Conservation (phyloP, 2,797 vertebrate genomes). For the Fistularia tabacaria region DNA sequence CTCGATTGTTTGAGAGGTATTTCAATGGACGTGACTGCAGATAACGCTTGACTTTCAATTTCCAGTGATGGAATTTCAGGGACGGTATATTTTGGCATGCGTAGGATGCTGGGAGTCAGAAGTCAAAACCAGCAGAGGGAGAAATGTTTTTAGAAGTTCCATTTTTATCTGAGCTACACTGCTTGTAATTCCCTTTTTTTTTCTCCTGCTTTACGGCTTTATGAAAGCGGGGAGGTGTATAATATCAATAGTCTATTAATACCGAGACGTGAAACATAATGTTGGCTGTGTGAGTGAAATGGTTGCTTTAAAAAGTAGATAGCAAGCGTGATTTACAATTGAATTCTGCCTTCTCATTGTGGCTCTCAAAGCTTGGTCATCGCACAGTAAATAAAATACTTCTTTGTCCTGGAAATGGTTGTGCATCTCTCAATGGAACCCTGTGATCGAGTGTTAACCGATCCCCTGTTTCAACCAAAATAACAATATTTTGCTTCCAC, state of each 20-base stretch:
- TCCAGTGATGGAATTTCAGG: conserved; percentile 44
- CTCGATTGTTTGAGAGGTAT: not conserved
- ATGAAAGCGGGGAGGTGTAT: conserved; percentile 25
- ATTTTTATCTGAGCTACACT: conserved; percentile 58
- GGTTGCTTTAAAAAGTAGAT: conserved; percentile 1
- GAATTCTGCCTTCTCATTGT: not conserved
- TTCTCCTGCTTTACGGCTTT: conserved; percentile 22
- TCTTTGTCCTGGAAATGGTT: too few species aligned
- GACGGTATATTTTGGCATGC: conserved; percentile 50
- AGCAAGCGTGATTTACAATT: not conserved
- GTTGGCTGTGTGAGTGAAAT: conserved; percentile 23
- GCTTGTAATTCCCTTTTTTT: conserved; percentile 30
- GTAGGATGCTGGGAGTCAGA: conserved; percentile 56
- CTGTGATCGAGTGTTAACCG: too few species aligned
- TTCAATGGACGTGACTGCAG: not conserved
- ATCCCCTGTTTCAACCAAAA: too few species aligned
- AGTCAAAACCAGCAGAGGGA: conserved; percentile 57
- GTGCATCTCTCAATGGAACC: too few species aligned
- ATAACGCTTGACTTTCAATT: conserved; percentile 38
- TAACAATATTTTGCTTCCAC: too few species aligned
- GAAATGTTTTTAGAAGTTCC: conserved; percentile 55
- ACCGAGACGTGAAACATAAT: conserved; percentile 14
- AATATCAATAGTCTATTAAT: conserved; percentile 31
- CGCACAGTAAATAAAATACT: too few species aligned
- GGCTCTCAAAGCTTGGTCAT: too few species aligned